Evolutionary conservation across 1,140 invertebrate genomes (phyloP), one percentile per base, ranked within the genome.

Genomic region (Melitaea cinxia): DNA sequence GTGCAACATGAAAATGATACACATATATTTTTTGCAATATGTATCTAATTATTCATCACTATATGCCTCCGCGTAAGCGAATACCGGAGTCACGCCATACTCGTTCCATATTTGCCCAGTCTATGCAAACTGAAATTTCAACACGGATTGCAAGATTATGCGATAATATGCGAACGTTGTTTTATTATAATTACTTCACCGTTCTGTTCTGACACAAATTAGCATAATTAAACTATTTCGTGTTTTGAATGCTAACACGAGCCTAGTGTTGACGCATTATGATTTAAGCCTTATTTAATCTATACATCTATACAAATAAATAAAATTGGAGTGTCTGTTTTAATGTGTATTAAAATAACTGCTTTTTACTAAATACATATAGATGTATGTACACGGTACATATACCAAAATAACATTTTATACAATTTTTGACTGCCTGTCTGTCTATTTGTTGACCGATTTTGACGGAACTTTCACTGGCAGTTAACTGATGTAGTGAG

Each of bases 71-170:
- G 54, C 60, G 42, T 65, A 56, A 57, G 42, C 23, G 17, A 21
- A 35, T 30, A 39, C 52, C 30, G 21, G 37, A 62, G 23, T 54
- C 60, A 63, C 59, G 49, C 47, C 63, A 52, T 58, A 15, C 58
- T 65, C 59, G 49, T 14, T 45, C 47, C 63, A 52, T 58, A 15
- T 65, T 65, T 65, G 49, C 15, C 30, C 15, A 19, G 26, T 15
- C 33, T 52, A 42, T 57, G 47, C 33, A 65, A 54, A 68, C 52
- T 47, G 56, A 49, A 58, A 58, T 58, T 57, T 57, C 55, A 47
- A 58, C 39, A 42, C 39, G 28, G 42, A 47, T 58, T 47, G 56
- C 56, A 58, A 37, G 56, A 58, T 49, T 58, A 58, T 58, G 56
- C 42, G 39, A 58, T 58, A 58, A 58, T 58, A 58, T 58, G 56